A percentile compares a stretch with the other conserved stretches of the same genome.
phyloP scores from a whole-genome alignment of 2,888 invertebrate species.

The Leucozona laternaria region DNA sequence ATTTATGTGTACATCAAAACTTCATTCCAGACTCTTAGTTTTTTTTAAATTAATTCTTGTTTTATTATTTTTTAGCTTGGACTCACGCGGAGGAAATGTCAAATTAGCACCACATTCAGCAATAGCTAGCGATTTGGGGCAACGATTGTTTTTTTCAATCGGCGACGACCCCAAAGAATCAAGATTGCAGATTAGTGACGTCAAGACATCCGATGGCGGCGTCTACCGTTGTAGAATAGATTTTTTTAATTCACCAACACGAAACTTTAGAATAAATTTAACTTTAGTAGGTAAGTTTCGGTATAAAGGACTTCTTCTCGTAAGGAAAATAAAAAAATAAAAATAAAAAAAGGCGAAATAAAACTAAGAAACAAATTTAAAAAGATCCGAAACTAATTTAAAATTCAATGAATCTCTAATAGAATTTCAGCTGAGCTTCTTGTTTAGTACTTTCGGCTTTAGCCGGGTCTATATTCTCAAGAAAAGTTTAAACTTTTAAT shows the following conservation, averaged over 20 bases:
- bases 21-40: not conserved
- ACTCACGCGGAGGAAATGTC: constrained; percentile 90
- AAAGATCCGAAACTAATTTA: constrained; percentile 70
- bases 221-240: constrained; percentile 95
- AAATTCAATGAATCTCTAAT: constrained; percentile 70
- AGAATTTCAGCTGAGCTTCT: constrained; percentile 69
- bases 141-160: constrained; percentile 89
- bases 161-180: constrained; percentile 90
- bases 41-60: not conserved
- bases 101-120: constrained; percentile 89
- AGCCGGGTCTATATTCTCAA: constrained; percentile 36
- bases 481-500: constrained; percentile 71
- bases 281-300: constrained; percentile 93
- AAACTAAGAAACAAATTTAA: constrained; percentile 20
- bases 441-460: constrained; percentile 58
- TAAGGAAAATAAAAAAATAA: constrained; percentile 19
- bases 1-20: not conserved
- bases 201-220: constrained; percentile 90
- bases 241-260: constrained; percentile 94
- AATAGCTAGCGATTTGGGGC: constrained; percentile 90
- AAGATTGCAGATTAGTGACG: constrained; percentile 89
- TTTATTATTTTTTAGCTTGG: constrained; percentile 86
- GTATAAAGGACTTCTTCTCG: constrained; percentile 36
- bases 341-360: not conserved
- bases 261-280: constrained; percentile 93